These are phyloP conservation scores for Icerya purchasi DNA, from an alignment of 2,888 invertebrate species.

Conservation along the genomic window DNA sequence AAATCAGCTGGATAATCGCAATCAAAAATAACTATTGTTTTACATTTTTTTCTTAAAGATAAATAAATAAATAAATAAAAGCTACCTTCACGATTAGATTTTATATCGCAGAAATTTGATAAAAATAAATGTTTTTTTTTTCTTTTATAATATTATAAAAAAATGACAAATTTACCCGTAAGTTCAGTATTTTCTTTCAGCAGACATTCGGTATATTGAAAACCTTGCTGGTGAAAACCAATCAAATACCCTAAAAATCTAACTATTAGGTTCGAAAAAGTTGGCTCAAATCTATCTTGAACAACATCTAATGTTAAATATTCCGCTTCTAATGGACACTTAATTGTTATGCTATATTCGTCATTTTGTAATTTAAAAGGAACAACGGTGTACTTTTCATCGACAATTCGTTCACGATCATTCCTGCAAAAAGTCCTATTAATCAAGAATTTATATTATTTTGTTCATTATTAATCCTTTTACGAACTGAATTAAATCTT, in stretches of 20 bases:
- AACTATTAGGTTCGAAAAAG: slow-evolving; percentile 49
- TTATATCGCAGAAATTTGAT: no score
- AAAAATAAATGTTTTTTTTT: no score
- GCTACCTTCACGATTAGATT: no score
- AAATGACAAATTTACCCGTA: no score
- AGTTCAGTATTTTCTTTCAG: slow-evolving; percentile 57
- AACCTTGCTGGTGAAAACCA: slow-evolving; percentile 37
- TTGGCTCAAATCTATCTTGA: slow-evolving; percentile 61
- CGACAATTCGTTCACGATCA: slow-evolving; percentile 54
- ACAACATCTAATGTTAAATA: slow-evolving; percentile 58
- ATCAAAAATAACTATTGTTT: no score
- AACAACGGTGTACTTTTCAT: slow-evolving; percentile 54
- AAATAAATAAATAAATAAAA: no score
- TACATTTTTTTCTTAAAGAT: no score
- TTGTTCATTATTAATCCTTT: neutral
- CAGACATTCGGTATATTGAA: slow-evolving; percentile 74
- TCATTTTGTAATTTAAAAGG: slow-evolving; percentile 51
- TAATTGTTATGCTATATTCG: slow-evolving; percentile 41
- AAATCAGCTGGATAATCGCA: no score
- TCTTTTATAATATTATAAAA: no score
- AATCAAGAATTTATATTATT: no score
- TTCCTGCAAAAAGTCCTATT: no score
- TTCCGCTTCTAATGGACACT: slow-evolving; percentile 52
- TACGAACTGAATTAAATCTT: slow-evolving; percentile 9
- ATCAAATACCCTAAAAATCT: slow-evolving; percentile 39